Conservation (phyloP, 1,140 invertebrate species). For the Choristoneura fumiferana region DNA sequence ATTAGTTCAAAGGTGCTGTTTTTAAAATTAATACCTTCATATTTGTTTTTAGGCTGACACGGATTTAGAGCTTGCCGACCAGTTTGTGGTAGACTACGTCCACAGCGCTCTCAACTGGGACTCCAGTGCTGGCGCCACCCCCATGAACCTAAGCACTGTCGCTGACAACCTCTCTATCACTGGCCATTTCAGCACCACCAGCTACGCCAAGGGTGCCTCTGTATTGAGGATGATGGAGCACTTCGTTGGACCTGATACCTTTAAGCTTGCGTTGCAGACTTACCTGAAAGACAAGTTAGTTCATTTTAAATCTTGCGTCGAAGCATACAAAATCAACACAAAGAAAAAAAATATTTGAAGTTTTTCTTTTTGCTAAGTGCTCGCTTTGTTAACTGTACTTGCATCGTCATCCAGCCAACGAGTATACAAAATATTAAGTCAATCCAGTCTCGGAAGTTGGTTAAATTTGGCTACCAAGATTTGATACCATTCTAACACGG, state of each 20-base stretch:
- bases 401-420: too few relatives aligned
- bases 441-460: too few relatives aligned
- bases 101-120: slow-evolving; percentile 84
- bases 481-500: too few relatives aligned
- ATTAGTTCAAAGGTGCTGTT: neutral
- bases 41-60: slow-evolving; percentile 64
- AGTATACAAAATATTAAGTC: too few relatives aligned
- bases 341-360: too few relatives aligned
- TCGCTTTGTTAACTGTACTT: too few relatives aligned
- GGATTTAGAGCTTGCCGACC: slow-evolving; percentile 72
- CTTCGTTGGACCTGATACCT: slow-evolving; percentile 83
- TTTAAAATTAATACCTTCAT: neutral
- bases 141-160: slow-evolving; percentile 74
- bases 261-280: slow-evolving; percentile 80
- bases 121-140: slow-evolving; percentile 80
- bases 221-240: slow-evolving; percentile 89
- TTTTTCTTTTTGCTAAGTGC: too few relatives aligned
- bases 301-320: too few relatives aligned
- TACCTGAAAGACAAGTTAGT: slow-evolving; percentile 78
- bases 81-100: slow-evolving; percentile 82
- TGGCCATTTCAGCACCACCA: slow-evolving; percentile 84
- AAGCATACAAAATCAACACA: too few relatives aligned
- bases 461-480: too few relatives aligned
- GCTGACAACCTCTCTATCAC: slow-evolving; percentile 70
- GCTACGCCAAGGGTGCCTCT: slow-evolving; percentile 84